Percentiles rank a stretch among this genome's conserved stretches.
Evolutionary conservation across 2,888 invertebrate genomes (phyloP).

Genomic region (Spisula solida): DNA sequence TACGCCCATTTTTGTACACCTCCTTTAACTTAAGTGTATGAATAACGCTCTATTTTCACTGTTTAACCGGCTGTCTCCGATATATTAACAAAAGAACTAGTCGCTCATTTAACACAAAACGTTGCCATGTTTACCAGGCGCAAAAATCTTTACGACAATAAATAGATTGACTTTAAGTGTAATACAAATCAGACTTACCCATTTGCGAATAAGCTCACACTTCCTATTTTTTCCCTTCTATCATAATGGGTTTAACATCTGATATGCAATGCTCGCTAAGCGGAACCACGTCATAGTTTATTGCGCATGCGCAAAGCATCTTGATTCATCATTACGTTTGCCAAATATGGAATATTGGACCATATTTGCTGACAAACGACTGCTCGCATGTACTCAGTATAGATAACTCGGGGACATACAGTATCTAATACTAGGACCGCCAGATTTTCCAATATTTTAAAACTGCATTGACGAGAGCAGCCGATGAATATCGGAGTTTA

Average conservation of each 20-base stretch:
- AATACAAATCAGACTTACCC: slow-evolving; percentile 23
- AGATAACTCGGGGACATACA: not conserved
- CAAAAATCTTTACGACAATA: not conserved
- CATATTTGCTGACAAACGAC: slow-evolving; percentile 46
- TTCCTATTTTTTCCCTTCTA: slow-evolving; percentile 15
- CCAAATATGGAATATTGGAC: slow-evolving; percentile 67
- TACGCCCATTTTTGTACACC: not conserved
- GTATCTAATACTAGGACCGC: not conserved
- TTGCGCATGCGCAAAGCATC: slow-evolving; percentile 62
- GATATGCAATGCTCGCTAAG: slow-evolving; percentile 28
- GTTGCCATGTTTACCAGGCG: not conserved
- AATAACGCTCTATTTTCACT: not conserved
- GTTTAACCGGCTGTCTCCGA: not conserved
- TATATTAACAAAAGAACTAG: not conserved
- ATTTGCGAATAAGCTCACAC: not conserved
- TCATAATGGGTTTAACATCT: not conserved
- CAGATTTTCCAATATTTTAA: slow-evolving; percentile 6
- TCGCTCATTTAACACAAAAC: not conserved
- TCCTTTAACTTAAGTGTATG: not conserved
- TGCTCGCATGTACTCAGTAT: slow-evolving; percentile 28
- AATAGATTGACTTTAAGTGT: not conserved
- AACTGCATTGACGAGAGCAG: not conserved
- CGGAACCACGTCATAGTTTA: slow-evolving; percentile 61
- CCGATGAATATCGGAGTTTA: not conserved
- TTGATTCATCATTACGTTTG: slow-evolving; percentile 55